Conservation (phyloP, 2,888 invertebrate species). For the Alloplasta piceator region DNA sequence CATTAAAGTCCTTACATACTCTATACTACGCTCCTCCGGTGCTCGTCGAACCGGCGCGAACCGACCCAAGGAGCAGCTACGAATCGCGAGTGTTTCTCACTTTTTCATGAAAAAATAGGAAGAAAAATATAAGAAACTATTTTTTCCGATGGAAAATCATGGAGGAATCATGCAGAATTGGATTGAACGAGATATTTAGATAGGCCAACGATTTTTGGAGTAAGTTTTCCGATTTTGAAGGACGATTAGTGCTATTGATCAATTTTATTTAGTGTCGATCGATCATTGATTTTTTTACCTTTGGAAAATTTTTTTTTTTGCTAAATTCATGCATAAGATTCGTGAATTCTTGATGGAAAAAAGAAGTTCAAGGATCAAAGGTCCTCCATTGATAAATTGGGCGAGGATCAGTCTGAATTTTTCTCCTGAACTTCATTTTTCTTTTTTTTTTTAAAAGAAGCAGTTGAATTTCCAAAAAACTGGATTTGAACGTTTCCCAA, state of each 20-base stretch:
- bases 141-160: constrained; percentile 15
- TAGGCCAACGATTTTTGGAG: not conserved
- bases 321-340: too few species aligned
- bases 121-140: not conserved
- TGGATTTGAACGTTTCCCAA: too few species aligned
- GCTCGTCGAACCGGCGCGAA: constrained; percentile 61
- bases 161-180: constrained; percentile 55
- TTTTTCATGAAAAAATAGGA: constrained; percentile 9
- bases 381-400: too few species aligned
- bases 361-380: too few species aligned
- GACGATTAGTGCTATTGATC: not conserved
- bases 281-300: too few species aligned
- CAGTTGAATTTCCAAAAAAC: too few species aligned
- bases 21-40: constrained; percentile 53
- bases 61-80: constrained; percentile 20
- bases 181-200: constrained; percentile 29
- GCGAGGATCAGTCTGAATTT: too few species aligned
- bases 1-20: constrained; percentile 31
- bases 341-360: not conserved
- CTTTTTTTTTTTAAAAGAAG: not conserved
- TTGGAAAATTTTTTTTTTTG: too few species aligned
- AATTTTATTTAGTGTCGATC: too few species aligned
- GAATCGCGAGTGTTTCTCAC: constrained; percentile 39
- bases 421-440: constrained; percentile 8
- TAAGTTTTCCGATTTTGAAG: constrained; percentile 24